Evolutionary conservation across 2,888 invertebrate species (phyloP).

Genomic region (Sinelater perroti): DNA sequence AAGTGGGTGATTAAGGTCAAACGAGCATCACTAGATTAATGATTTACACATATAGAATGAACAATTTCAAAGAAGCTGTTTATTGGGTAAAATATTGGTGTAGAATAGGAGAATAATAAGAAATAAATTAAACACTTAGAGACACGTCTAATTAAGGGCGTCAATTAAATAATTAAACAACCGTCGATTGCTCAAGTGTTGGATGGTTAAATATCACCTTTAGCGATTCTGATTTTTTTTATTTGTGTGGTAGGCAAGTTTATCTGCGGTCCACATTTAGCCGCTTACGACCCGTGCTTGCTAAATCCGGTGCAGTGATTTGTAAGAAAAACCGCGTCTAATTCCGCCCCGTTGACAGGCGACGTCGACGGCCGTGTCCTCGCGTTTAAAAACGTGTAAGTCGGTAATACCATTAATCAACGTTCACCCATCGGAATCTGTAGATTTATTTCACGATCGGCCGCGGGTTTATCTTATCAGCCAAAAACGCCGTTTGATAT

Average conservation of each 20-base stretch:
- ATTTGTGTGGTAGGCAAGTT: not conserved
- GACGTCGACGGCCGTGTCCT: slow-evolving; percentile 6
- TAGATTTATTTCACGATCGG: slow-evolving; percentile 1
- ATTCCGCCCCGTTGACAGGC: slow-evolving; percentile 5
- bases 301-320: slow-evolving; percentile 7
- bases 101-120: too few relatives aligned
- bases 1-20: too few relatives aligned
- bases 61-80: too few relatives aligned
- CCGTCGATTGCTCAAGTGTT: too few relatives aligned
- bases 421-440: not conserved
- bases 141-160: too few relatives aligned
- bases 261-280: not conserved
- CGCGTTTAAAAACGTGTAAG: slow-evolving; percentile 6
- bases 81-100: too few relatives aligned
- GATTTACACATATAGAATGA: too few relatives aligned
- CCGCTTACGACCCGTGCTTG: not conserved
- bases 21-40: too few relatives aligned
- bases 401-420: slow-evolving; percentile 14
- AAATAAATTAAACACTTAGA: too few relatives aligned
- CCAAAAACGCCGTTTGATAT: slow-evolving; percentile 1
- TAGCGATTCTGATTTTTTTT: too few relatives aligned
- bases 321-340: slow-evolving; percentile 2
- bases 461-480: not conserved
- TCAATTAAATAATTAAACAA: too few relatives aligned
- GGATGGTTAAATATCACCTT: too few relatives aligned